Conservation (phyloP, 2,113 vertebrate genomes). For the Quiscalus mexicanus region DNA sequence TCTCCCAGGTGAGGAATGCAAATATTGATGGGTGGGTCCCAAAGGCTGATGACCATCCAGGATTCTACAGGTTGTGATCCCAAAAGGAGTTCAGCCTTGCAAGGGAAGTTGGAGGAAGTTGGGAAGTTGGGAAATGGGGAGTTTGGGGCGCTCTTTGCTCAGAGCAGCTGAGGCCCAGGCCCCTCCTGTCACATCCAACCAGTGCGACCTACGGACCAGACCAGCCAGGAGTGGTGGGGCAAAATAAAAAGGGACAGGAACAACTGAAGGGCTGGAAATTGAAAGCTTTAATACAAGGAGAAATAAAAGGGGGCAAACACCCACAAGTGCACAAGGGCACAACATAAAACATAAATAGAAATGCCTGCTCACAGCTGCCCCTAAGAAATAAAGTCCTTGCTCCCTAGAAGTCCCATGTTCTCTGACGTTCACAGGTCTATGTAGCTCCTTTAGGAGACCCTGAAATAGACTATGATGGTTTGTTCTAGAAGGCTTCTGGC, state of each 20-base stretch:
- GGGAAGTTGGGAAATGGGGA: background rate
- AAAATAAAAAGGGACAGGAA: background rate
- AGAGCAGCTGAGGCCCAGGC: background rate
- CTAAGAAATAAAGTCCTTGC: background rate
- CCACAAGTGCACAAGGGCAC: background rate
- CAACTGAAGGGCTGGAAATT: background rate
- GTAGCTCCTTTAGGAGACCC: background rate
- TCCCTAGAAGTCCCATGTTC: background rate
- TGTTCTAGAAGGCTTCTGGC: background rate
- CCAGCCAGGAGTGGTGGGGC: background rate
- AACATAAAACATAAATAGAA: background rate
- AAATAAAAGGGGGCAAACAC: background rate
- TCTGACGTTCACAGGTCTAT: background rate
- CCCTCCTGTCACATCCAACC: background rate
- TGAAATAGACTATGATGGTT: background rate
- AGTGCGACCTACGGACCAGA: background rate
- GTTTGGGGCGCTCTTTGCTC: background rate
- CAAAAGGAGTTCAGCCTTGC: background rate
- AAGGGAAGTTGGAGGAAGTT: background rate
- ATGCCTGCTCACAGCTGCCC: background rate
- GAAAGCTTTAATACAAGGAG: background rate
- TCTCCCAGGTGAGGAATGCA: background rate
- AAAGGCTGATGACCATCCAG: too few relatives aligned
- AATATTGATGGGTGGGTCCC: fast-evolving
- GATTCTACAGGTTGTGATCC: background rate